Evolutionary conservation across 2,888 invertebrate genomes (phyloP).

Genomic region (Sphaerophoria taeniata): DNA sequence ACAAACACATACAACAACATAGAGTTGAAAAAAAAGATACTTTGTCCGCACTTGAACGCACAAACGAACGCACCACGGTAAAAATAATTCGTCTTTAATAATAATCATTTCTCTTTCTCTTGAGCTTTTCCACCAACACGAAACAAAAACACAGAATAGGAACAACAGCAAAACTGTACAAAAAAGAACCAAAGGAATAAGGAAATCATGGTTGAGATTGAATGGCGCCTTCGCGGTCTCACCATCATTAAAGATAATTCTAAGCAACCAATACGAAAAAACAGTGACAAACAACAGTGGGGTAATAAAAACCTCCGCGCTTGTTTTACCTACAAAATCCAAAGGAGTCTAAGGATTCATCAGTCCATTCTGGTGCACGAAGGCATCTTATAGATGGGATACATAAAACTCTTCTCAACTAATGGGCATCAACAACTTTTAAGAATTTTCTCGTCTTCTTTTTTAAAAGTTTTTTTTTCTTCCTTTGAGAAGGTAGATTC

Average conservation of each 20-base stretch:
- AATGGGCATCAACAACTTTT: conserved; percentile 74
- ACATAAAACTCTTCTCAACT: conserved; percentile 71
- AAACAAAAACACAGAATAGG: conserved; percentile 2
- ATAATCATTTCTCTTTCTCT: conserved; percentile 54
- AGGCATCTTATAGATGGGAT: conserved; percentile 59
- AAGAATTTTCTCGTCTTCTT: conserved; percentile 40
- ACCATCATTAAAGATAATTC: conserved; percentile 73
- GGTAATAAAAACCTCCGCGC: conserved; percentile 37
- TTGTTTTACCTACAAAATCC: conserved; percentile 57
- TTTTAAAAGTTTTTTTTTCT: conserved; percentile 38
- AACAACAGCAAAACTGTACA: conserved; percentile 19
- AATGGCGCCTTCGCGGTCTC: conserved; percentile 73
- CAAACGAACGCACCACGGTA: conserved; percentile 57
- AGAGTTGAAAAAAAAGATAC: conserved; percentile 58
- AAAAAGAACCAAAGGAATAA: conserved; percentile 62
- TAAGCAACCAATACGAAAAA: conserved; percentile 60
- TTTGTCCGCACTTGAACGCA: conserved; percentile 57
- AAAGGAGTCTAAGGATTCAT: conserved; percentile 50
- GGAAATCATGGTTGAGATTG: conserved; percentile 72
- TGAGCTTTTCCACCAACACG: conserved; percentile 15
- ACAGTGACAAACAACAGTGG: conserved; percentile 63
- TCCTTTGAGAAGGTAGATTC: conserved; percentile 1
- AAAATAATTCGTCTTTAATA: conserved; percentile 72
- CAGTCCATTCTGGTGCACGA: conserved; percentile 67
- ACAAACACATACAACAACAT: too few relatives aligned